phyloP scores from a whole-genome alignment of 2,113 vertebrate genomes.

The Ceyx cyanopectus region DNA sequence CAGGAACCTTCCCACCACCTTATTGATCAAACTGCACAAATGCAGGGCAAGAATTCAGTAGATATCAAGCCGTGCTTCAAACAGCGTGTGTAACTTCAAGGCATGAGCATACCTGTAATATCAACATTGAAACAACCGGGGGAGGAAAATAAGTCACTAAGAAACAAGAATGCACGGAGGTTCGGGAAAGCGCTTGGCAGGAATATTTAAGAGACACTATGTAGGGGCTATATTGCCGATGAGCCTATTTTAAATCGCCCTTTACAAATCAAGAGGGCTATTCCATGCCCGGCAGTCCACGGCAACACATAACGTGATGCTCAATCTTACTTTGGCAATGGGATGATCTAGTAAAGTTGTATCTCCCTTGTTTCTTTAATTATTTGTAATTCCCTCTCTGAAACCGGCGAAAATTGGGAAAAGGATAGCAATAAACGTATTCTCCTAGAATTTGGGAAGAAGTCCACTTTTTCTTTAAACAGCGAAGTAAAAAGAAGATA shows the following conservation, averaged over 20 bases:
- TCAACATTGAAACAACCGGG: background rate
- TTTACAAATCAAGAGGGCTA: constrained; percentile 86
- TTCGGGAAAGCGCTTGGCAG: constrained; percentile 18
- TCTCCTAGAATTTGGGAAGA: constrained; percentile 78
- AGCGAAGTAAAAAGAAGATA: constrained; percentile 56
- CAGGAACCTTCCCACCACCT: background rate
- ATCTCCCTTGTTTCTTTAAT: constrained; percentile 6
- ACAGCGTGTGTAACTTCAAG: background rate
- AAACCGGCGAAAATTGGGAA: constrained; percentile 54
- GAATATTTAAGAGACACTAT: constrained; percentile 37
- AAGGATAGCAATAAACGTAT: constrained; percentile 64
- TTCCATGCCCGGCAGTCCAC: constrained; percentile 80
- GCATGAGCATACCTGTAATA: background rate
- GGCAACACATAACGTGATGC: constrained; percentile 89
- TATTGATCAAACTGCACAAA: constrained; percentile 48
- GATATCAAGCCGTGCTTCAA: constrained; percentile 11
- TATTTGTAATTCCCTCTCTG: constrained; percentile 72
- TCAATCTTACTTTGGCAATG: constrained; percentile 85
- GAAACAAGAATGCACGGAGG: background rate
- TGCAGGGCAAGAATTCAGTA: background rate
- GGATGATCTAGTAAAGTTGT: constrained; percentile 84
- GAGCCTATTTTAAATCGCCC: constrained; percentile 79
- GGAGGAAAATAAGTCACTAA: background rate
- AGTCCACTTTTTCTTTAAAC: constrained; percentile 69
- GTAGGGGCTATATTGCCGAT: constrained; percentile 43